Evolutionary conservation across 2,888 invertebrate species (phyloP), one percentile per base, ranked within the genome.

Genomic region (Scelioninae gen. 1): DNA sequence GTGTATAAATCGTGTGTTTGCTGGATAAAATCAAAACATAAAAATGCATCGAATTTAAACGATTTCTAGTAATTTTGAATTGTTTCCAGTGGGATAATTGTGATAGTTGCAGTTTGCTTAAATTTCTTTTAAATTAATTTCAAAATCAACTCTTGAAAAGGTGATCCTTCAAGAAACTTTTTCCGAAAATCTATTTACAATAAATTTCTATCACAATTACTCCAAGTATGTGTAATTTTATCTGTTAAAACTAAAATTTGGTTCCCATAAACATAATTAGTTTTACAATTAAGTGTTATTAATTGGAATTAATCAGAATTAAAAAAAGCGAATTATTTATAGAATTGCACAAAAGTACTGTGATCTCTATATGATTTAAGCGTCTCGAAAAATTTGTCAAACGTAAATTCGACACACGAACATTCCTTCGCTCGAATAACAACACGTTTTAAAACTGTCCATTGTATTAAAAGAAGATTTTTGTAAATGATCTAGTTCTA

Each of bases 361-460:
- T 77, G 77, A 77, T 77, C 62, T 77, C 43, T 56, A n/a, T 65
- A 75, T 65, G 32, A 55, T 65, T 65, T 38, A 62, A 72, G 72
- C 16, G 51, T 16, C 10, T 5, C 32, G 8, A 62, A 51, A 72
- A 43, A 4, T 38, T 5, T n/a, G 3, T 16, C 47, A 72, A 31
- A 51, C 16, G 40, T 23, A 58, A 32, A 55, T 8, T 6, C 23
- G n/a, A 34, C 29, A 45, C 16, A 23, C 43, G 15, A 53, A 66
- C 47, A 71, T 71, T 63, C 53, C 55, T 63, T 56, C 43, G 32
- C 68, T 63, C 31, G 31, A 62, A 45, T 31, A 32, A 45, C 32
- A 49, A 66, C n/a, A n/a, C 31, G n/a, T 32, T 31, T 68, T 51
- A 5, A 31, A 66, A 68, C 68, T 77, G 68, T 77, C 77, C 68